Conservation (phyloP, 1,140 invertebrate species). For the Geopemphigus sp. region DNA sequence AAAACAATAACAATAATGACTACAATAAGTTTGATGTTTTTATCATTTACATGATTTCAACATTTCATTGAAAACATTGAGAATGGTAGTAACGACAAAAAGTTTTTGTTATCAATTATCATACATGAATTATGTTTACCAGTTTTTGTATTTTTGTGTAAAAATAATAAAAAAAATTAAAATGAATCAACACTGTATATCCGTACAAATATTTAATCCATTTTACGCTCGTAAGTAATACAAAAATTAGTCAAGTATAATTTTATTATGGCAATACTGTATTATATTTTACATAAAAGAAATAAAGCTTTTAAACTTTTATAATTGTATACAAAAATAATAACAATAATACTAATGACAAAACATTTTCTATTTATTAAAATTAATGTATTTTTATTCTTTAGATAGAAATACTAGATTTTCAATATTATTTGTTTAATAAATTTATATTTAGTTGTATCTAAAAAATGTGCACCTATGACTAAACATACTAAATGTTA, state of each 20-base stretch:
- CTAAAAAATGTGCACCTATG: conserved; percentile 13
- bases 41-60: conserved; percentile 1
- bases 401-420: not conserved
- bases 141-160: not conserved
- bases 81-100: not conserved
- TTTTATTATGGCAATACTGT: conserved; percentile 1
- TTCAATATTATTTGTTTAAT: not conserved
- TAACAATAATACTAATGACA: conserved; percentile 5
- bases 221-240: not conserved
- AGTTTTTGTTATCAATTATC: not conserved
- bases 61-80: not conserved
- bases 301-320: not conserved
- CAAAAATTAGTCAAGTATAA: conserved; percentile 22
- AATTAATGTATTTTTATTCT: not conserved
- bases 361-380: not conserved
- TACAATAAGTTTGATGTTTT: conserved; percentile 15
- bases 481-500: not conserved
- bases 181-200: conserved; percentile 40
- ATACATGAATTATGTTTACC: not conserved
- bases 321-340: conserved; percentile 25
- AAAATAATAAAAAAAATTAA: not conserved
- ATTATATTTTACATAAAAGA: not conserved
- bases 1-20: conserved; percentile 39
- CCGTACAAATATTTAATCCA: conserved; percentile 34
- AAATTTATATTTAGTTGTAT: conserved; percentile 8